Percentiles rank a stretch among this genome's conserved stretches.
Conservation (phyloP, 2,113 vertebrate species). For the Etheostoma cragini region DNA sequence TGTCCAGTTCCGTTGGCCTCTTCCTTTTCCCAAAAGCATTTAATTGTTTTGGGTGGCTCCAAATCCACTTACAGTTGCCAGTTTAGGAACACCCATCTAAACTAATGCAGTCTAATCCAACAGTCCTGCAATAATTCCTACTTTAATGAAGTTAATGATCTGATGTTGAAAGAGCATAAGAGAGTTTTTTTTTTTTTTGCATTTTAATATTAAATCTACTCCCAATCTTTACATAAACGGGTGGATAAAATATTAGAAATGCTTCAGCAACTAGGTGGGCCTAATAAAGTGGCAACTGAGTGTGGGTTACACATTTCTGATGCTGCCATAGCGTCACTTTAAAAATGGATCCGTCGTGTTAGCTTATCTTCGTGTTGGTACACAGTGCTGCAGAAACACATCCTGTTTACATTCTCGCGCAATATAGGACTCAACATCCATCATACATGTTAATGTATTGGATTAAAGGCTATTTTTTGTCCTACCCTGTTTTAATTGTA, state of each 20-base stretch:
- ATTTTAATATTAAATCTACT: not conserved
- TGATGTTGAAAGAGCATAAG: not conserved
- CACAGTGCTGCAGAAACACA: constrained; percentile 14
- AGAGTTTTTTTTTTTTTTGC: not conserved
- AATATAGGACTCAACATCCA: constrained; percentile 8
- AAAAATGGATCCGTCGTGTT: not conserved
- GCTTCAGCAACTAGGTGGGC: not conserved
- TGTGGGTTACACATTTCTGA: not conserved
- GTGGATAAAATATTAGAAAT: not conserved
- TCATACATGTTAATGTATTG: not conserved
- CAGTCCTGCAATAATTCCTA: not conserved
- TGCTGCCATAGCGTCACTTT: not conserved
- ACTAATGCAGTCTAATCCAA: not conserved
- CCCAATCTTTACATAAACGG: not conserved
- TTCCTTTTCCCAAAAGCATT: not conserved
- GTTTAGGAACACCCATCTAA: not conserved
- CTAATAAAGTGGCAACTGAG: not conserved
- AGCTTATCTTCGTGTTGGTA: not conserved
- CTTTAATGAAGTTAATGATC: not conserved
- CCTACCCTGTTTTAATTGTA: not conserved
- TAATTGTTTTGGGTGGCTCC: not conserved
- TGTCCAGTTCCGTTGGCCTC: not conserved
- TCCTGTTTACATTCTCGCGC: constrained; percentile 1
- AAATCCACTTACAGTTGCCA: not conserved
- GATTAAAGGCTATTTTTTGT: not conserved